These are phyloP conservation scores for Neodiprion virginianus DNA, from an alignment of 1,140 invertebrate species.

Conservation along the genomic window DNA sequence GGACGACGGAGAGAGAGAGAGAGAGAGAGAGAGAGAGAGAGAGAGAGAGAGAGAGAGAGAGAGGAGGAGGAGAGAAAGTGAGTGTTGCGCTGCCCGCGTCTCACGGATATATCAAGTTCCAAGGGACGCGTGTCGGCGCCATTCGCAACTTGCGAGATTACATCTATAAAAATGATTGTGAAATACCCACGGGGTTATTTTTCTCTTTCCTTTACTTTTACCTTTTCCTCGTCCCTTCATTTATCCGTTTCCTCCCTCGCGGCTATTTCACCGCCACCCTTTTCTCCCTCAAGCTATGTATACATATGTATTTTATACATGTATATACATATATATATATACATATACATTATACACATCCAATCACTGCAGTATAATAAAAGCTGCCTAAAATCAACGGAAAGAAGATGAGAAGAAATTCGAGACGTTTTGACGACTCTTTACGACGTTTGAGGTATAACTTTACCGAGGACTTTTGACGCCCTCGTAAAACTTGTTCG, in stretches of 20 bases:
- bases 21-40: not conserved
- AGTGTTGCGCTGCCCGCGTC: not conserved
- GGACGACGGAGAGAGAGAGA: not conserved
- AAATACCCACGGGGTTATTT: not conserved
- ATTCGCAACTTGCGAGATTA: not conserved
- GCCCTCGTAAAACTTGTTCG: not conserved
- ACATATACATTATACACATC: not conserved
- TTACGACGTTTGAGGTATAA: not conserved
- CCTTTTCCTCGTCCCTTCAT: no score
- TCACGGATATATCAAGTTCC: not conserved
- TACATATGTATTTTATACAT: not conserved
- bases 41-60: not conserved
- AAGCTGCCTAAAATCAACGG: not conserved
- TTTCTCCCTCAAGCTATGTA: not conserved
- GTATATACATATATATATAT: not conserved
- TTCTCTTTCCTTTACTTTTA: not conserved
- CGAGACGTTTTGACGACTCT: not conserved
- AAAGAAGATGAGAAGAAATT: not conserved
- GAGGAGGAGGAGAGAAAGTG: no score
- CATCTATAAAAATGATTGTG: constrained; percentile 6
- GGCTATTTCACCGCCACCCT: not conserved
- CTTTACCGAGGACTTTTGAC: not conserved
- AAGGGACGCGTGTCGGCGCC: not conserved
- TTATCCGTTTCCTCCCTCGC: no score
- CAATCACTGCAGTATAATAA: not conserved